Base-by-base conservation (phyloP, 1,140 invertebrate species). In the Drosophila tropicalis region DNA sequence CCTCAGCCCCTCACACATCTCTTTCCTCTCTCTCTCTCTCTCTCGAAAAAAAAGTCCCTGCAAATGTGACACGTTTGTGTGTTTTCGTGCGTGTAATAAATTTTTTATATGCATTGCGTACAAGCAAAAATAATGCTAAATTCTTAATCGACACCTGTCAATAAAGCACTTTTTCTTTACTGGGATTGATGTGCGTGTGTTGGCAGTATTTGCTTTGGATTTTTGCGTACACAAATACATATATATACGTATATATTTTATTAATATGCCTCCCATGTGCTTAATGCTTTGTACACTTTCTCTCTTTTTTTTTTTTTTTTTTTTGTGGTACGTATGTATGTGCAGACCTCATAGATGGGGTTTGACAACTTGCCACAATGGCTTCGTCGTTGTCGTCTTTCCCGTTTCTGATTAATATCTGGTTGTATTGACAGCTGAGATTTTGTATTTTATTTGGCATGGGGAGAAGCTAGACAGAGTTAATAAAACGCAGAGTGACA, bases 91-190 rank as follows among this genome's bases (percentile, higher is more conserved):
- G 84, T 87, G 80, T 87, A 87, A 87, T 87, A 87, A 89, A 87
- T 87, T 87, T 87, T 87, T 89, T 87, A 87, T 87, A 78, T 83
- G 83, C 65, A 76, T 72, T 83, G 76, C 81, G 76, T 71, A 84
- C 62, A 65, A 83, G 72, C 78, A 82, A 68, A 87, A 80, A 89
- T 83, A 87, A 89, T 83, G 80, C 83, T 87, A 87, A 87, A 87
- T 87, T 87, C 83, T 81, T 87, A 89, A 87, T 87, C 83, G 84
- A 87, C 83, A 87, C 83, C 84, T 87, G 83, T 87, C 83, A 87
- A 87, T 87, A 70, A 80, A 80, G 76, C 54, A 72, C 60, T 71
- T 70, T 67, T 68, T 54, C 54, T 17, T 44, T 22, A 55, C 39
- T 67, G 39, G 55, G 67, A 81, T 83, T 82, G 69, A 73, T 87